These are phyloP conservation scores for Sarcophaga peregrina DNA, from an alignment of 1,140 invertebrate species.

Conservation along the genomic window DNA sequence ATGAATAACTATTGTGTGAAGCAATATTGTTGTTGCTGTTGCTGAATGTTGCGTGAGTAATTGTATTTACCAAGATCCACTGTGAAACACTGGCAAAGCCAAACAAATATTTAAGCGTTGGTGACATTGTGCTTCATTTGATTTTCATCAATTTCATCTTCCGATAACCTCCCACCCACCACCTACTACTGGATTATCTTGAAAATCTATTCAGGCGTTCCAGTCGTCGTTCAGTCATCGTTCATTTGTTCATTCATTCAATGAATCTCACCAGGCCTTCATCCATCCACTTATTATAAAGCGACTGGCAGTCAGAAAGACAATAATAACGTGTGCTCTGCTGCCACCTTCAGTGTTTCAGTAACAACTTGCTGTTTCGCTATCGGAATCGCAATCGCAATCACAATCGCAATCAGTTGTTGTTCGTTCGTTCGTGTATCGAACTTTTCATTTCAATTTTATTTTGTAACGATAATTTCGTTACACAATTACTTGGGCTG, in stretches of 20 bases:
- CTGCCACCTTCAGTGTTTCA: too few species aligned
- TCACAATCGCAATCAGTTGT: too few species aligned
- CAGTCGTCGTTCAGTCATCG: neutral
- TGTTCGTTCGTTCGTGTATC: neutral
- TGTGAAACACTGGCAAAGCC: too few species aligned
- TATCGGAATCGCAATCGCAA: too few species aligned
- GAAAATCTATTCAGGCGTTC: neutral
- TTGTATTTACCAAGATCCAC: too few species aligned
- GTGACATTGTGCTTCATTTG: slow-evolving; percentile 21
- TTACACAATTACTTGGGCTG: neutral
- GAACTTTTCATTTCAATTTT: neutral
- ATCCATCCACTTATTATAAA: neutral
- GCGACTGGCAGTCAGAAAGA: too few species aligned
- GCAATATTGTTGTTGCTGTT: too few species aligned
- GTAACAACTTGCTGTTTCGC: too few species aligned
- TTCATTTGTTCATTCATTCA: neutral
- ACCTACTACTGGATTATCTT: neutral
- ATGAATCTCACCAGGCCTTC: too few species aligned
- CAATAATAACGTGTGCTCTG: too few species aligned
- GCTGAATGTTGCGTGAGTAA: too few species aligned
- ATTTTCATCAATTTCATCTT: slow-evolving; percentile 21
- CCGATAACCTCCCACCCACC: neutral
- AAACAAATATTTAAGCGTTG: neutral
- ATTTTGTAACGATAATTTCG: neutral
- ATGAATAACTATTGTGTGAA: too few species aligned